Conservation (phyloP, 2,888 invertebrate genomes). For the Tenthredo livida region DNA sequence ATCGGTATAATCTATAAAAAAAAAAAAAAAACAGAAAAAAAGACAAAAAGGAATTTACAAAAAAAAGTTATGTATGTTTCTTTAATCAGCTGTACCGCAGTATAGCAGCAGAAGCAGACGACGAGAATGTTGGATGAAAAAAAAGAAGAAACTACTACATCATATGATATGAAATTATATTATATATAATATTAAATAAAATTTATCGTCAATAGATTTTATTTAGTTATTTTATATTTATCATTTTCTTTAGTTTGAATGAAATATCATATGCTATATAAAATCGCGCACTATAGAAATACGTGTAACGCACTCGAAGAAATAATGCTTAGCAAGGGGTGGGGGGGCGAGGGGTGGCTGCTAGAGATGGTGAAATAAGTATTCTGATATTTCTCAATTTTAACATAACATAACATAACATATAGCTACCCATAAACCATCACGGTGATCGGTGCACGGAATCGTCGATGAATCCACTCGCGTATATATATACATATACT, state of each 20-base stretch:
- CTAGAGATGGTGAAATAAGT: background rate
- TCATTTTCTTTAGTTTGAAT: background rate
- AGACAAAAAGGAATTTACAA: background rate
- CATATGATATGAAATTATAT: background rate
- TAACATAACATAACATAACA: background rate
- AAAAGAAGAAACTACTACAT: background rate
- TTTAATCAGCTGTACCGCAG: background rate
- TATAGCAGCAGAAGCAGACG: background rate
- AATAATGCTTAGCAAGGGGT: background rate
- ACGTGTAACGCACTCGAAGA: background rate
- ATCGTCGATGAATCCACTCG: background rate
- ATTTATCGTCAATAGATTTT: background rate
- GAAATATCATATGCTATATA: background rate
- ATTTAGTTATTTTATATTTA: background rate
- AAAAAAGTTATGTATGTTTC: background rate
- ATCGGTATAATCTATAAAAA: background rate
- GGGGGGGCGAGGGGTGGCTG: background rate
- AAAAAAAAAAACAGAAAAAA: background rate
- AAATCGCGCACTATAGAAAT: background rate
- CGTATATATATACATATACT: background rate
- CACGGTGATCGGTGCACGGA: background rate
- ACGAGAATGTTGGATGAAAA: background rate
- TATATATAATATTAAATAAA: background rate
- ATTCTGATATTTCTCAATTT: background rate
- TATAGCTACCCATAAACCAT: constrained; percentile 3